Base-by-base conservation (phyloP, 2,797 vertebrate species). In the Paratrypauchen microcephalus region DNA sequence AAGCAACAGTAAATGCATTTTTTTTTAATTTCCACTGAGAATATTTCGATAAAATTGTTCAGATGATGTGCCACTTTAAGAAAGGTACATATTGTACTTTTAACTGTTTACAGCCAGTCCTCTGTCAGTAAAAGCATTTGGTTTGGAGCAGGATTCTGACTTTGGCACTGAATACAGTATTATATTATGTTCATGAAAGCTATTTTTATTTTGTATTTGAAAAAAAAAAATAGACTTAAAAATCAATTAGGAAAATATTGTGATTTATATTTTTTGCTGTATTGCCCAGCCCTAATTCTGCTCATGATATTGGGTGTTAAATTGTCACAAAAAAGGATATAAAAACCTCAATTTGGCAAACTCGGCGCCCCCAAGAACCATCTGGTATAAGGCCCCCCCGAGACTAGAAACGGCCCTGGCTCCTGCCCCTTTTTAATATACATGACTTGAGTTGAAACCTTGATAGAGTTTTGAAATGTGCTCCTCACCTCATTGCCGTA, bases 401-500 rank as follows among this genome's bases (percentile, higher is more conserved):
- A 28, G 55, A 16, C 24, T 57, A 6, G 24, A 28, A 57, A 57
- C 5, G 24, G 55, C 55, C 24, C 55, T 28, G 55, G 23, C 13
- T 57, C 55, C 55, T 24, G 28, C 23, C 4, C n/a, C 13, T 26
- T 26, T 12, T 57, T 16, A 15, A 57, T 57, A 55, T n/a, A 55
- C 52, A 55, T 23, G 26, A 30, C 26, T 58, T 30, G 12, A 26
- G 26, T 54, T 21, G 23, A 55, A 21, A 24, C 52, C 52, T 23
- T 56, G 23, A 4, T 56, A n/a, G 28, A 58, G 23, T n/a, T 19
- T 48, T 24, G 18, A 48, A 28, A 18, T 1, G 47, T 11, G 16
- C 32, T 95, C 90, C 32, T 95, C 90, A 98, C 97, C 96, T 99
- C 97, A 18, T 97, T 97, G 85, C 96, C 97, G 65, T 98, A 95